phyloP scores from a whole-genome alignment of 2,888 invertebrate genomes.

The Drosophila algonquin region DNA sequence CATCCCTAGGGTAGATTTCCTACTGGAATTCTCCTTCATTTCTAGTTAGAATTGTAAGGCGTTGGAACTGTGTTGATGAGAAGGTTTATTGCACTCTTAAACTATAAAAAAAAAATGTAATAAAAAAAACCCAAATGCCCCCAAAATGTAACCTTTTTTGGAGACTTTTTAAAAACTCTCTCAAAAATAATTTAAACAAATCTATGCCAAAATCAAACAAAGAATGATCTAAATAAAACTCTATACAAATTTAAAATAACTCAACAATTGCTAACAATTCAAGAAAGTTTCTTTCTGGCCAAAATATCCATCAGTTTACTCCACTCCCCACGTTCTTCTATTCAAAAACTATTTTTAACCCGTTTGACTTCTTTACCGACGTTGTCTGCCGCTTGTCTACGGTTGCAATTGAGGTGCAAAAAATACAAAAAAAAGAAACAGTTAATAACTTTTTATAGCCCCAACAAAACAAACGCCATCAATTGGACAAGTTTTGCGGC shows the following conservation, averaged over 20 bases:
- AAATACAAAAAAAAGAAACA: constrained; percentile 16
- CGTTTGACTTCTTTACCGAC: constrained; percentile 35
- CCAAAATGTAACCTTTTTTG: too few species aligned
- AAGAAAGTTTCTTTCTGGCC: constrained; percentile 21
- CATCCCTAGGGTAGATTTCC: constrained; percentile 8
- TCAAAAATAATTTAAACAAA: neutral
- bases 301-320: constrained; percentile 4
- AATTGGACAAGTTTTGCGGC: constrained; percentile 41
- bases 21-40: neutral
- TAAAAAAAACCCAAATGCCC: too few species aligned
- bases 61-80: neutral
- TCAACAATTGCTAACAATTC: constrained; percentile 3
- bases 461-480: constrained; percentile 36
- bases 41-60: constrained; percentile 11
- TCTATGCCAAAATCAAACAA: neutral
- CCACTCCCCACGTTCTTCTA: constrained; percentile 23
- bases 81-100: too few species aligned
- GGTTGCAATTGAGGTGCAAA: constrained; percentile 42
- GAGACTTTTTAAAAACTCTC: too few species aligned
- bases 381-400: constrained; percentile 46
- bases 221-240: neutral
- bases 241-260: neutral
- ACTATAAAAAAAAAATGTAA: too few species aligned
- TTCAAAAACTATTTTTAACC: constrained; percentile 39
- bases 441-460: constrained; percentile 47